Percentiles rank a stretch among this genome's conserved stretches.
Conservation (phyloP, 2,888 invertebrate species). For the Trichacis sp. region DNA sequence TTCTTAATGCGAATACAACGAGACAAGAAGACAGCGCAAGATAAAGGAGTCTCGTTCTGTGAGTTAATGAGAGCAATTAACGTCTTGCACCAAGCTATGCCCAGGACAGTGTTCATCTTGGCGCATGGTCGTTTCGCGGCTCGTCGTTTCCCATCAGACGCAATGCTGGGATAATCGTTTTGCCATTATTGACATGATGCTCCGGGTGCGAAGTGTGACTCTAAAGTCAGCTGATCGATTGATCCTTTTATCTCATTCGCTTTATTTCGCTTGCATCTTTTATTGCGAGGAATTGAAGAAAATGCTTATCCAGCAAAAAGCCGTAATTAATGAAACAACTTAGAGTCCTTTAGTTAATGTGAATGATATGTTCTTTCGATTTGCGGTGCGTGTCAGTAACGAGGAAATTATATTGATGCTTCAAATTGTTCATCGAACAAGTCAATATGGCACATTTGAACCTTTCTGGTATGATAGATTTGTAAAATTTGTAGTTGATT, state of each 20-base stretch:
- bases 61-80: conserved; percentile 44
- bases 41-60: conserved; percentile 18
- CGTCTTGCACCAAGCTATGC: conserved; percentile 33
- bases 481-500: no score
- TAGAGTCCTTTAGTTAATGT: background rate
- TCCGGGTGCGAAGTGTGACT: conserved; percentile 6
- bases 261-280: background rate
- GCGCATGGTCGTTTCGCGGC: conserved; percentile 34
- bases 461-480: no score
- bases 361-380: background rate
- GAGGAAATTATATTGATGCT: background rate
- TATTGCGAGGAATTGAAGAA: background rate
- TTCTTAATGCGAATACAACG: conserved; percentile 8
- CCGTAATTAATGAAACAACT: background rate
- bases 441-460: no score
- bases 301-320: background rate
- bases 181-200: conserved; percentile 26
- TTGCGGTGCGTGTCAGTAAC: background rate
- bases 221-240: conserved; percentile 29
- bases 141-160: conserved; percentile 35
- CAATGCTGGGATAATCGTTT: conserved; percentile 32
- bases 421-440: no score
- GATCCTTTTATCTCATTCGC: conserved; percentile 3
- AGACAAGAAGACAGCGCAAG: conserved; percentile 13
- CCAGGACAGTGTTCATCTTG: conserved; percentile 22